phyloP scores from a whole-genome alignment of 2,113 vertebrate genomes.

The Semnornis frantzii region DNA sequence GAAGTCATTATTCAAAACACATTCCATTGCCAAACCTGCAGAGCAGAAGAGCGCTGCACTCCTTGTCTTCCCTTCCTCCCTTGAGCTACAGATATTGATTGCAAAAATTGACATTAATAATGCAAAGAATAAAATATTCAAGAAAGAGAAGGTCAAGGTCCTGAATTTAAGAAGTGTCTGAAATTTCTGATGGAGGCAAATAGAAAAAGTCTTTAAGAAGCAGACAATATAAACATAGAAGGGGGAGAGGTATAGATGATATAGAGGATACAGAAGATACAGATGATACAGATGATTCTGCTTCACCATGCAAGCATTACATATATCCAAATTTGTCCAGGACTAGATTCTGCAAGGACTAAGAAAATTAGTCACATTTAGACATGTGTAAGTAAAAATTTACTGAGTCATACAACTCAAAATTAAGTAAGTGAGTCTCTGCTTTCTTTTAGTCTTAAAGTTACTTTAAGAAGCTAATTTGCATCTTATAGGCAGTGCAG shows the following conservation, averaged over 20 bases:
- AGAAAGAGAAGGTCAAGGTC: neutral
- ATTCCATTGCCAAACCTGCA: neutral
- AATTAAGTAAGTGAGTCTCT: neutral
- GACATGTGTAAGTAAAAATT: fast-evolving
- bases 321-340: neutral
- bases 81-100: neutral
- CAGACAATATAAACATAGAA: neutral
- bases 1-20: neutral
- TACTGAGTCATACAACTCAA: neutral
- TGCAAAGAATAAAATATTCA: neutral
- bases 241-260: no score
- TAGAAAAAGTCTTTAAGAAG: neutral
- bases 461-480: neutral
- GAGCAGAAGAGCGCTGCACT: neutral
- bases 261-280: no score
- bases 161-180: neutral
- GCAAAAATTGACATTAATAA: neutral
- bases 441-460: neutral
- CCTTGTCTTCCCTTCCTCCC: neutral
- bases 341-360: neutral
- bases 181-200: neutral
- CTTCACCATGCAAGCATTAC: neutral
- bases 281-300: neutral
- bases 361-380: neutral
- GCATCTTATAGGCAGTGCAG: neutral